phyloP scores from a whole-genome alignment of 2,113 vertebrate species.

The Thalassarche chlororhynchos region DNA sequence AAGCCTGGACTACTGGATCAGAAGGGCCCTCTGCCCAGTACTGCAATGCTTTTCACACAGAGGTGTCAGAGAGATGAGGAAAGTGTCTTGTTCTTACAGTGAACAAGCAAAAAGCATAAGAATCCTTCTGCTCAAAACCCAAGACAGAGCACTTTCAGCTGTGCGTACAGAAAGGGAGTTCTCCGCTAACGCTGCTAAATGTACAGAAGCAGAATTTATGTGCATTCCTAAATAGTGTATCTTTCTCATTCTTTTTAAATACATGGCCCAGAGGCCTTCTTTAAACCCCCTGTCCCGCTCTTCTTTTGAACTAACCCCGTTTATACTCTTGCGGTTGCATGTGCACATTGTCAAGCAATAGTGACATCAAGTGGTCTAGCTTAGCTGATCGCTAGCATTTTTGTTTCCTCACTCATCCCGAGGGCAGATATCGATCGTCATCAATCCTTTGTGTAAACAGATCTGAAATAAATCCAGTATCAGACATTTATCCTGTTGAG shows the following conservation, averaged over 20 bases:
- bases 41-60: background rate
- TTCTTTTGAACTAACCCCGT: background rate
- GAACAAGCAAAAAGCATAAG: accelerated
- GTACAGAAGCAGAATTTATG: background rate
- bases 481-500: slow-evolving; percentile 21
- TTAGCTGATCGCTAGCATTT: background rate
- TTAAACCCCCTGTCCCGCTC: background rate
- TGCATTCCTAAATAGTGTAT: background rate
- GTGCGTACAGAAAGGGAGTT: background rate
- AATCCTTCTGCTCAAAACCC: background rate
- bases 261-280: background rate
- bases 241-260: background rate
- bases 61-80: background rate
- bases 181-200: background rate
- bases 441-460: slow-evolving; percentile 43
- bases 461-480: slow-evolving; percentile 49
- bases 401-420: background rate
- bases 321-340: background rate
- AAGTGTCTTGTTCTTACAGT: background rate
- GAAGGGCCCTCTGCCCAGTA: background rate
- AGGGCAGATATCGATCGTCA: background rate
- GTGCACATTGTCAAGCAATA: slow-evolving; percentile 67
- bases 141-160: background rate
- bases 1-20: background rate
- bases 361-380: slow-evolving; percentile 73